Evolutionary conservation across 1,140 invertebrate species (phyloP), one percentile per base, ranked within the genome.

Genomic region (Aphaenogaster floridana): DNA sequence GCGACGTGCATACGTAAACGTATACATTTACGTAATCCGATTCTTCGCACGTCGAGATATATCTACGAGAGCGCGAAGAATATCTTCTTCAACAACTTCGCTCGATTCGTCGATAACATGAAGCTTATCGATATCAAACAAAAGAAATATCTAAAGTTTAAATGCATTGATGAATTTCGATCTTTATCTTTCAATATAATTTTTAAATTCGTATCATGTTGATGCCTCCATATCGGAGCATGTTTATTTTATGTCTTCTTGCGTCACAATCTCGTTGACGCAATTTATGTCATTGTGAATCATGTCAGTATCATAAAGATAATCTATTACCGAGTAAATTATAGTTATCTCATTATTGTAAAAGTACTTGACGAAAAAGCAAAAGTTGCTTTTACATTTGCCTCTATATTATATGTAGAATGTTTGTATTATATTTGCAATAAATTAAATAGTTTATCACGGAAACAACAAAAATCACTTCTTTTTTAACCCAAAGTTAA

Each of bases 221-320:
- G 36, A 21, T 9, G 17, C 34, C 36, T 21, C 34, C 52, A 13
- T 76, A 42, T 76, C 36, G 13, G n/a, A 39, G 17, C 11, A 2
- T 9, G n/a, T n/a, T 42, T 59, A 76, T 42, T 42, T 76, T 42
- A 4, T 59, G 28, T 76, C 39, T 42, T 21, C 52, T 59, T 59
- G 6, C 36, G 72, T 76, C 72, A 76, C 28, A 76, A 57, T 13
- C 9, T 57, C n/a, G n/a, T 36, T 57, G 54, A 76, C 52, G 72
- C 17, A 42, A 57, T 76, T 57, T 76, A 15, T 76, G 52, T 76
- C 52, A 76, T 76, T 76, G n/a, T 76, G 54, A 57, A 76, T 76
- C 34, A 42, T 42, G 36, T 76, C 17, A 8, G 34, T 72, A 59
- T 76, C n/a, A 11, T 21, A 36, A 42, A 28, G n/a, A 21, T 57